phyloP scores from a whole-genome alignment of 2,888 invertebrate genomes.

The Scrobipalpa atriplicella region DNA sequence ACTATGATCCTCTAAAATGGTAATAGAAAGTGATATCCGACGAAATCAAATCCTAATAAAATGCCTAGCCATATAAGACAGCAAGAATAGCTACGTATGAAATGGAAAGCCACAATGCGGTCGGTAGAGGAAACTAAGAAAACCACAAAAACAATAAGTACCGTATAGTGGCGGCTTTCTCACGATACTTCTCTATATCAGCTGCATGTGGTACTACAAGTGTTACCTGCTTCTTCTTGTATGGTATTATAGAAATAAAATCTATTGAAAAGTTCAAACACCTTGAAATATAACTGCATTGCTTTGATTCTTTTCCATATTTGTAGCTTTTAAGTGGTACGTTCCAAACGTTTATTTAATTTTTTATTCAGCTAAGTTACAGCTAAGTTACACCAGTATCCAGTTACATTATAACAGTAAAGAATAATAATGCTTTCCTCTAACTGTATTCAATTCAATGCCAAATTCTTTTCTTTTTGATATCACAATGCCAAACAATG shows the following conservation, averaged over 20 bases:
- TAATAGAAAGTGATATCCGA: slow-evolving; percentile 17
- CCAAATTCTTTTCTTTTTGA: slow-evolving; percentile 2
- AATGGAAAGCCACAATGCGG: slow-evolving; percentile 20
- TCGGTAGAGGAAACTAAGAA: slow-evolving; percentile 23
- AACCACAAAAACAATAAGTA: slow-evolving; percentile 23
- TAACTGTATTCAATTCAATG: slow-evolving; percentile 12
- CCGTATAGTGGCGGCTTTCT: slow-evolving; percentile 26
- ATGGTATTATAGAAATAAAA: neutral
- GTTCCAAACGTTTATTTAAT: neutral
- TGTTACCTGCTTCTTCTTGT: slow-evolving; percentile 13
- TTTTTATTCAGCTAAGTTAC: neutral
- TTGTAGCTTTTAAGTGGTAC: neutral
- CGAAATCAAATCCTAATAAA: slow-evolving; percentile 13
- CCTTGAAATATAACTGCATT: neutral
- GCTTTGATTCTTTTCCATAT: slow-evolving; percentile 6
- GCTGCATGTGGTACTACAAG: neutral
- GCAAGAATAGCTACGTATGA: neutral
- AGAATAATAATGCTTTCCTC: neutral
- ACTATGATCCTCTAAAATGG: neutral
- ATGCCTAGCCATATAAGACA: neutral
- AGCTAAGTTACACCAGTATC: neutral
- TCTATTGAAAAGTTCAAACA: neutral
- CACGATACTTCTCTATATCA: slow-evolving; percentile 29
- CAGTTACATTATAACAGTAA: slow-evolving; percentile 20
- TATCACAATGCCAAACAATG: slow-evolving; percentile 17